Base-by-base conservation (phyloP, 2,888 invertebrate genomes). In the Melipona bicolor region DNA sequence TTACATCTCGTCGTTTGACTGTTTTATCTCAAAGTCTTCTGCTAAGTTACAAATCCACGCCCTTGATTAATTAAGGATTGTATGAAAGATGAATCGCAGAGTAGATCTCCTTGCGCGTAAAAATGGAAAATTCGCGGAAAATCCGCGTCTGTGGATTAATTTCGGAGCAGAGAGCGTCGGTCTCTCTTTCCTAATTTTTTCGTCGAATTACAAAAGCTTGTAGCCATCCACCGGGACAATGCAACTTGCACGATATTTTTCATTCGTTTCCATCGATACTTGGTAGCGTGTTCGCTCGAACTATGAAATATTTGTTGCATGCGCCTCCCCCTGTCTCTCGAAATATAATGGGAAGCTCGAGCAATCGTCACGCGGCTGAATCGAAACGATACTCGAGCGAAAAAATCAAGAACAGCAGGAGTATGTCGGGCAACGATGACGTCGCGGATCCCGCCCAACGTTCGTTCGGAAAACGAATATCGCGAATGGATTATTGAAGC, bases 401-500 rank as follows among this genome's bases (percentile, higher is more conserved):
- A 24, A 52, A 75, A 65, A 59, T 67, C 61, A 61, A 21, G 43
- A 73, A 74, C 11, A 17, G 17, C 2, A 32, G 49, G 61, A 52
- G 24, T 61, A 43, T 17, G 61, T 70, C 62, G 52, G 17, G 70
- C 21, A 49, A 43, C 72, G 24, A 49, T 56, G 54, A 68, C 32
- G 24, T 64, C 61, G 56, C 32, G 24, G 67, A 50, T 81, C 32
- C n/a, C 65, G 70, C 80, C 80, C 70, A 77, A 72, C 64, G 80
- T 81, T 74, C 64, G 80, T 81, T 74, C 69, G 17, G 50, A 4
- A 17, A 54, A 77, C 67, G n/a, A 65, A 54, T 74, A 81, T 80
- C 79, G 71, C 78, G 85, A 81, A 78, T 83, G 78, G 87, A 88
- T 88, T 90, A 90, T 89, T 84, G 86, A 90, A 87, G 86, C 76